Evolutionary conservation across 92 coral and sea anemone genomes (phyloP), one percentile per base, ranked within the genome.

Genomic region (Montipora capitata): DNA sequence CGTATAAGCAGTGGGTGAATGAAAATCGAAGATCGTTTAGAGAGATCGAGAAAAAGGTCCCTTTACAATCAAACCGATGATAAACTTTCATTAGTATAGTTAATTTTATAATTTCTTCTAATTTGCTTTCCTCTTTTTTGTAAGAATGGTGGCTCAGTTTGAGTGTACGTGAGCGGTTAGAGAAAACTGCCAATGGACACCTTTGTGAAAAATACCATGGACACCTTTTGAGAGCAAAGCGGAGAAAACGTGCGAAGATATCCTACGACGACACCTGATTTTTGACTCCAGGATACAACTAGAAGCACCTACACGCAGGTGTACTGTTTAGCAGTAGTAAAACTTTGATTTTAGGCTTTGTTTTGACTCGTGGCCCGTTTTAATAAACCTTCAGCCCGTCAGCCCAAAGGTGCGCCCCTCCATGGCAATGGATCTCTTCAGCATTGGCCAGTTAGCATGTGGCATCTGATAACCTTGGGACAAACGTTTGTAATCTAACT

Each of bases 251-350:
- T 75, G 78, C 66, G 40, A 79, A 42, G 88, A 90, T 93, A 90
- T 80, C 98, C 94, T 73, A 84, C 18, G 69, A 40, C 57, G 98
- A 70, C 96, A 95, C 98, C 98, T 95, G 98, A 92, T 77, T 82
- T 43, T 68, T 51, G 72, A 72, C 77, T 77, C 89, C 70, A 76
- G 87, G 61, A 91, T 63, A 81, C 48, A 87, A 81, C 94, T 87
- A 72, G 94, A 86, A 76, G 84, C 83, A 77, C 87, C 63, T 52
- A 63, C 78, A 38, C 80, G 90, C 94, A 90, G 94, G 94, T 82
- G 94, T 69, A 83, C 94, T 49, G 63, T 82, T 61, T 72, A 77
- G 92, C 76, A 68, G 85, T 48, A 48, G 35, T 81, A 77, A 45
- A 68, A 87, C 80, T 77, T 87, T 51, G 85, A 71, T 83, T 85